Evolutionary conservation across 2,888 invertebrate species (phyloP), one percentile per base, ranked within the genome.

Genomic region (Stegophylla sp.): DNA sequence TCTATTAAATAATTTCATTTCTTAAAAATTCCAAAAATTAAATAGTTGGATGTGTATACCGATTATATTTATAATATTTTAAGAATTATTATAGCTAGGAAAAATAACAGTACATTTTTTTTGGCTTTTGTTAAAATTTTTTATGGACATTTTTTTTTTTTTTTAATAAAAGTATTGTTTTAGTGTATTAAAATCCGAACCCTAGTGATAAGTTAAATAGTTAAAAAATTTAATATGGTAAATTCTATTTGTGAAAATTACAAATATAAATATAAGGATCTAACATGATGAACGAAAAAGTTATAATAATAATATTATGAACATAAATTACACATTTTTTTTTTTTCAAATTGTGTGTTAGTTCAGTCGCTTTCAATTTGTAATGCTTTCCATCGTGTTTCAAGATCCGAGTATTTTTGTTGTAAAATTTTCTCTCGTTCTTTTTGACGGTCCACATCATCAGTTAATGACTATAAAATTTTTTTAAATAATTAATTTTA

Each of bases 341-440:
- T n/a, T n/a, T n/a, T n/a, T n/a, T n/a, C n/a, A n/a, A 43, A 66
- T 3, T 41, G 23, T 43, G 56, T 56, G 3, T 13, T 23, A 17
- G 7, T 53, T 48, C 3, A n/a, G 20, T 79, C 41, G 28, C 41
- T 61, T 61, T 34, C 43, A 23, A 53, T 63, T 51, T 81, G 64
- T 43, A 82, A 59, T 83, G 87, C 86, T 82, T 87, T 87, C 72
- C 90, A 86, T 84, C 92, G 90, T 3, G 91, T 89, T 84, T 92
- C 91, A 0, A 97, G 88, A 82, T 92, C 91, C 0, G 92, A 90
- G 86, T 93, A 98, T 84, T 91, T 91, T 83, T 90, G 90, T 88
- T 98, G 98, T 67, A 98, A 88, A 82, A 91, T 91, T 84, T 92
- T 93, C 86, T 98, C 98, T 81, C 98, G 89, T 83, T 96, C 95